phyloP scores from a whole-genome alignment of 2,888 invertebrate species.

The Drosophila colorata region DNA sequence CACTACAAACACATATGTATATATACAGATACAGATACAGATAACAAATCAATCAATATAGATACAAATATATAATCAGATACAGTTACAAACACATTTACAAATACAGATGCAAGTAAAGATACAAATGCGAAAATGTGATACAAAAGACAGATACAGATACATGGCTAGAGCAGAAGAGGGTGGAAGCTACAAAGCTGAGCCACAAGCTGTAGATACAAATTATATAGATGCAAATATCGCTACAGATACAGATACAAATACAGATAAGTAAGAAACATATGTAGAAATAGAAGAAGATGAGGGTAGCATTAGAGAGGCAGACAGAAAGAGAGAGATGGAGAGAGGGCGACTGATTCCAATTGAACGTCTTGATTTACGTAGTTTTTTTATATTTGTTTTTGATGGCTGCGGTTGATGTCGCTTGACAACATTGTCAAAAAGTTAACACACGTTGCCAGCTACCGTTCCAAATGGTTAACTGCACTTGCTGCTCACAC shows the following conservation, averaged over 20 bases:
- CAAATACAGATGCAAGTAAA: constrained; percentile 4
- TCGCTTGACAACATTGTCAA: constrained; percentile 61
- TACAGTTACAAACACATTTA: constrained; percentile 7
- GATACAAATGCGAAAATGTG: not conserved
- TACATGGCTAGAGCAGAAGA: not conserved
- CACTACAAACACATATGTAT: not conserved
- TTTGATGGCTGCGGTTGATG: constrained; percentile 57
- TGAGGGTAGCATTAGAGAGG: no score
- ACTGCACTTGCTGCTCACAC: constrained; percentile 19
- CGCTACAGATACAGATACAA: not conserved
- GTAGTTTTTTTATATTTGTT: constrained; percentile 22
- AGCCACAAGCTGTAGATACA: not conserved
- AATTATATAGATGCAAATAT: not conserved
- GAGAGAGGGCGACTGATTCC: constrained; percentile 13
- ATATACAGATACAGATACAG: constrained; percentile 11
- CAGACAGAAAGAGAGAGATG: not conserved
- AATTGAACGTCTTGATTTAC: constrained; percentile 55
- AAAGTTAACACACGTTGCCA: constrained; percentile 44
- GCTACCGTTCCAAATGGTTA: constrained; percentile 40
- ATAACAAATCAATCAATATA: constrained; percentile 1
- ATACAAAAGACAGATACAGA: constrained; percentile 3
- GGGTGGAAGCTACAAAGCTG: no score
- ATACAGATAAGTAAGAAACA: constrained; percentile 1
- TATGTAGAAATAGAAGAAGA: not conserved
- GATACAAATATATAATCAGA: constrained; percentile 9